Base-by-base conservation (phyloP, 2,113 vertebrate species). In the Rhinolophus ferrumequinum region DNA sequence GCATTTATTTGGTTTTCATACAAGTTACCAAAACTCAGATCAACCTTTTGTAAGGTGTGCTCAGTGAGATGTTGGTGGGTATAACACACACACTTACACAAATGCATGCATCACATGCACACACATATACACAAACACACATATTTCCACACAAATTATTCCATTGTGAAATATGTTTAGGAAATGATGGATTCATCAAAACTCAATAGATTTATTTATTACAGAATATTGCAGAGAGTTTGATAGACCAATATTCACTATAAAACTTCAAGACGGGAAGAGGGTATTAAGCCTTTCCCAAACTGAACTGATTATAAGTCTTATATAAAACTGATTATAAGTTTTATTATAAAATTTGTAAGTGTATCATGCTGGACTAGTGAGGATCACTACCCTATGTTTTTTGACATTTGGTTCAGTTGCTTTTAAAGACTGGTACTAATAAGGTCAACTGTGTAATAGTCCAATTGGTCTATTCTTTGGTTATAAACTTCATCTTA, bases 241-340 rank as follows among this genome's bases (percentile, higher is more conserved):
- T 88, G 44, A 81, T 82, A 62, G 28, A 81, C 38, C 10, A 82
- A 60, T 70, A 58, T 83, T 86, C 22, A 90, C 9, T 44, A 79
- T 79, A 67, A 60, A 79, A 90, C 19, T 93, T 35, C 8, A 69
- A 73, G 21, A 67, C 38, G 3, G 24, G 38, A 12, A 89, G 18
- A 85, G 8, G 2, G 7, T 66, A 50, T 67, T 19, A 86, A 38
- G 44, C 14, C 69, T 70, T 94, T 76, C 11, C 4, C n/a, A 60
- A 83, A 66, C 19, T 82, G 66, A 92, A 52, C 8, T 67, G 14
- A 86, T 67, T 79, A 90, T 94, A 73, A 92, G 94, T 72, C 50
- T 83, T 66, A 10, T 64, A 69, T 69, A 69, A 26, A 44, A 44
- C 41, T 26, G 24, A 73, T 73, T 38, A 73, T 28, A 73, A 44